Evolutionary conservation across 2,888 invertebrate genomes (phyloP).

Genomic region (Drosophila peninsularis): DNA sequence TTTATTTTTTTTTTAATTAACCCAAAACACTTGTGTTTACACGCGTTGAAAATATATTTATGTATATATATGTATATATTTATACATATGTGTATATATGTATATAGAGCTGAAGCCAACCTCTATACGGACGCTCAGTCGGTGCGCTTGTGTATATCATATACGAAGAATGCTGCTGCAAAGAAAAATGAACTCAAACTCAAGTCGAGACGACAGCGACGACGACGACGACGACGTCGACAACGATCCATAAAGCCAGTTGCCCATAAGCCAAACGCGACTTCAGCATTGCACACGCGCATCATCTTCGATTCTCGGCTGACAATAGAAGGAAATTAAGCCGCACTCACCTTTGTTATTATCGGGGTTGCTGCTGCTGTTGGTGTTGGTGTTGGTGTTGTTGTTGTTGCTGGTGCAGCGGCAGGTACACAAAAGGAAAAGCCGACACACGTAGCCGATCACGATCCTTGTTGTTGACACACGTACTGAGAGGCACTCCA

Average conservation of each 20-base stretch:
- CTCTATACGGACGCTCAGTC: slow-evolving; percentile 31
- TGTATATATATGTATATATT: slow-evolving; percentile 18
- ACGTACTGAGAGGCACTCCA: slow-evolving; percentile 63
- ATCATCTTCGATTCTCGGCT: slow-evolving; percentile 46
- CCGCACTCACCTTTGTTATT: slow-evolving; percentile 43
- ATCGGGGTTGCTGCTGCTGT: slow-evolving; percentile 19
- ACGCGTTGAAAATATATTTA: slow-evolving; percentile 61
- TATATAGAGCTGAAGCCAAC: slow-evolving; percentile 31
- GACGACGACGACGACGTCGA: slow-evolving; percentile 10
- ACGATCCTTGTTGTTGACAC: slow-evolving; percentile 70
- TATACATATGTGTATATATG: slow-evolving; percentile 41
- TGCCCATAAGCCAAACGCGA: slow-evolving; percentile 62
- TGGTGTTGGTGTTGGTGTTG: slow-evolving; percentile 15
- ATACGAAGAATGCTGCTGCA: slow-evolving; percentile 62
- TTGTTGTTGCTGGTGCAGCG: slow-evolving; percentile 21
- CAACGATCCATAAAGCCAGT: slow-evolving; percentile 45
- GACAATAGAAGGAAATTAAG: slow-evolving; percentile 76
- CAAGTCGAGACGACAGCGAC: slow-evolving; percentile 75
- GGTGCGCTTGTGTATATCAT: slow-evolving; percentile 21
- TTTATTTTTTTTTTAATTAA: slow-evolving; percentile 65
- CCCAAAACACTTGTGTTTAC: slow-evolving; percentile 79
- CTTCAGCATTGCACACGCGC: slow-evolving; percentile 75
- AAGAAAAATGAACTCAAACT: slow-evolving; percentile 75
- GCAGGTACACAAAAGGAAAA: slow-evolving; percentile 69
- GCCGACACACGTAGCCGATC: slow-evolving; percentile 47